Base-by-base conservation (phyloP, 2,113 vertebrate genomes). In the Procavia capensis region DNA sequence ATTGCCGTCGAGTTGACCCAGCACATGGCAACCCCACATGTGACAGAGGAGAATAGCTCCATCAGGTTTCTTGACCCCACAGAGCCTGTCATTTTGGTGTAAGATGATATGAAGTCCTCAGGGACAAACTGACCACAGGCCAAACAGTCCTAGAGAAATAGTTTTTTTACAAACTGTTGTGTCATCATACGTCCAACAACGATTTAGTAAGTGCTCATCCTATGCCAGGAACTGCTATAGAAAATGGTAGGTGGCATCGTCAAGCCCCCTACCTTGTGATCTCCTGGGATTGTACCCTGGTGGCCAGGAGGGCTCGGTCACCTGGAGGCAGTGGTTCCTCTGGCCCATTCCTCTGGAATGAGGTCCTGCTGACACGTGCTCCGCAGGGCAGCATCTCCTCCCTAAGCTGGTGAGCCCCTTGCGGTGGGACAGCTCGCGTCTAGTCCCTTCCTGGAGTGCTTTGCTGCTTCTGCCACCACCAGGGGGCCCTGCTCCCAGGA, bases 371-470 rank as follows among this genome's bases (percentile, higher is more conserved):
- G 43, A 13, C 10, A 4, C 11, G n/a, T 63, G 11, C 39, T 14
- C 3, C 0, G 0, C 2, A 5, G 9, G 1, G 3, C 29, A 70
- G 3, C 4, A 3, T 11, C 27, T 20, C 50, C 47, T 47, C 5
- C 7, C 8, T 25, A 39, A 68, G 92, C 27, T 22, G 19, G 20
- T 3, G 41, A 11, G 20, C 41, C 9, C 54, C 24, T 5, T 2
- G 43, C 16, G 17, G 6, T 9, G 1, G 16, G 29, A 14, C 17
- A 1, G 9, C 6, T 61, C 31, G 9, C 31, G 45, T 7, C 34
- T 19, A 45, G 3, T 47, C 20, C 25, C 6, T 22, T 54, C 31
- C 68, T 0, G 0, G 19, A 0, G 16, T 24, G 31, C 70, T 61
- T 5, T 36, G 14, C 24, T 22, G n/a, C 57, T 27, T 5, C 3